These are phyloP conservation scores for Sebastes steindachneri DNA, from an alignment of 2,797 vertebrate species.

Conservation along the genomic window DNA sequence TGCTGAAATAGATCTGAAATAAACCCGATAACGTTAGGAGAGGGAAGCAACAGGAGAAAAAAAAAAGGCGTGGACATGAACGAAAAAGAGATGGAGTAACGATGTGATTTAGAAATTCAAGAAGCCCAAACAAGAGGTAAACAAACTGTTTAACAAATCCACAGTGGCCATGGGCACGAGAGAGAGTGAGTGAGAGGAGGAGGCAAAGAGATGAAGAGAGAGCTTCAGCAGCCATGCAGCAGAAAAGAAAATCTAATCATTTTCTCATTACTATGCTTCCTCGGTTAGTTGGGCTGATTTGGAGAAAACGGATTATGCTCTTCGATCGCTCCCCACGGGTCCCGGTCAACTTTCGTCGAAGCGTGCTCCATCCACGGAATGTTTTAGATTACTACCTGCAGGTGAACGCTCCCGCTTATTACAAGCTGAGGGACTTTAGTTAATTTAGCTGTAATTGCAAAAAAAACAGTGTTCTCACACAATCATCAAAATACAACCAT, in stretches of 20 bases:
- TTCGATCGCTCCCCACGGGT: slow-evolving; percentile 41
- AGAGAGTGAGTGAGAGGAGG: neutral
- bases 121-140: slow-evolving; percentile 23
- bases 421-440: neutral
- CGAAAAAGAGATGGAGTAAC: neutral
- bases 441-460: slow-evolving; percentile 25
- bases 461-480: neutral
- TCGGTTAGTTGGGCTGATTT: slow-evolving; percentile 69
- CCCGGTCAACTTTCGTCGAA: slow-evolving; percentile 30
- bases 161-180: slow-evolving; percentile 16
- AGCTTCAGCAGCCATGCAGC: slow-evolving; percentile 33
- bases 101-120: neutral
- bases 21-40: neutral
- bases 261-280: slow-evolving; percentile 67
- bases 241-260: slow-evolving; percentile 71
- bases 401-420: neutral
- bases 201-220: slow-evolving; percentile 27
- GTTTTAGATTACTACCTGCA: slow-evolving; percentile 31
- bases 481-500: slow-evolving; percentile 1
- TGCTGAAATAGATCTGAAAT: neutral
- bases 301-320: slow-evolving; percentile 65
- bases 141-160: slow-evolving; percentile 34
- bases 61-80: neutral
- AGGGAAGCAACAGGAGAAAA: neutral
- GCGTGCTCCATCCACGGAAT: neutral